Evolutionary conservation across 2,888 invertebrate genomes (phyloP).

Genomic region (Drosophila infuscata): DNA sequence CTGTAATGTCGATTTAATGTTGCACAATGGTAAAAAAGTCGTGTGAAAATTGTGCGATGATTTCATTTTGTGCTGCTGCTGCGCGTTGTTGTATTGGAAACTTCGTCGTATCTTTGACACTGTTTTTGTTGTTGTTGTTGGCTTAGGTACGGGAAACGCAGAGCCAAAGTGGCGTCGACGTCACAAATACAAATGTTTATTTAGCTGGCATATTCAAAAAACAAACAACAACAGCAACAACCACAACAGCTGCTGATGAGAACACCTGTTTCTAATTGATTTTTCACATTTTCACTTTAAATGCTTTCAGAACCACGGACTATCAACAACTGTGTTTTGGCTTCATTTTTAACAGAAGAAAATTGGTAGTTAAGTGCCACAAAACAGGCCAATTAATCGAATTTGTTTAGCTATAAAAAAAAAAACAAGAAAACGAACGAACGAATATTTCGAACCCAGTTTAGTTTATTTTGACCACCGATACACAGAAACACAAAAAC

Average conservation of each 20-base stretch:
- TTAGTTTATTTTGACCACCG: slow-evolving; percentile 60
- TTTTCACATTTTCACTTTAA: slow-evolving; percentile 71
- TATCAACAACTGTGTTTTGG: slow-evolving; percentile 71
- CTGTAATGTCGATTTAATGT: slow-evolving; percentile 6
- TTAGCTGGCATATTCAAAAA: slow-evolving; percentile 43
- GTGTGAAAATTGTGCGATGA: slow-evolving; percentile 77
- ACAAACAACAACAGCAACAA: slow-evolving; percentile 51
- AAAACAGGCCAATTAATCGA: slow-evolving; percentile 49
- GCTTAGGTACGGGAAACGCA: slow-evolving; percentile 61
- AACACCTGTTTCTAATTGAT: slow-evolving; percentile 83
- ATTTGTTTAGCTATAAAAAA: slow-evolving; percentile 50
- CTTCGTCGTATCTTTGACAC: slow-evolving; percentile 68
- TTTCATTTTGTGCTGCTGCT: slow-evolving; percentile 80
- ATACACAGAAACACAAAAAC: slow-evolving; percentile 42
- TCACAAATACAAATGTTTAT: slow-evolving; percentile 67
- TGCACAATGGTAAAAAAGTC: slow-evolving; percentile 13
- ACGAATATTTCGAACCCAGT: slow-evolving; percentile 62
- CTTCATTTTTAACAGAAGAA: slow-evolving; percentile 42
- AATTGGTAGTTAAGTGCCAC: slow-evolving; percentile 50
- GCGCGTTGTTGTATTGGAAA: slow-evolving; percentile 80
- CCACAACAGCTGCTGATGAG: slow-evolving; percentile 42
- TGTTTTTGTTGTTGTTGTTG: slow-evolving; percentile 57
- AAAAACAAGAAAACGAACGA: slow-evolving; percentile 65
- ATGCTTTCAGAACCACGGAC: slow-evolving; percentile 51
- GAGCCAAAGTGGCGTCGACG: slow-evolving; percentile 59